phyloP scores from a whole-genome alignment of 2,797 vertebrate species.

The Melanogrammus aeglefinus region DNA sequence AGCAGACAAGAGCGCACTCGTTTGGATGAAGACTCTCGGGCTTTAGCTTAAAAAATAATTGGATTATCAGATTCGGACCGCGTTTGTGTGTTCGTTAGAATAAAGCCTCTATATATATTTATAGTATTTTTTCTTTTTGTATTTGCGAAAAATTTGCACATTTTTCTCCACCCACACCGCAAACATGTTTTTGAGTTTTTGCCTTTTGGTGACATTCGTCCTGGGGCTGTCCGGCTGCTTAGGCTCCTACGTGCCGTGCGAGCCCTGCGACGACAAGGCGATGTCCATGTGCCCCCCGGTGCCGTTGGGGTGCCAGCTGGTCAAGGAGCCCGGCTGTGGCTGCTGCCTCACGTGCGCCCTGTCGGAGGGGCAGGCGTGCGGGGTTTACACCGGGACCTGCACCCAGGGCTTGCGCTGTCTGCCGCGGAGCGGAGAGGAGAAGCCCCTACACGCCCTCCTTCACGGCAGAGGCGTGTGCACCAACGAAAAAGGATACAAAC shows the following conservation, averaged over 20 bases:
- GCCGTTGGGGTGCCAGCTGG: constrained; percentile 90
- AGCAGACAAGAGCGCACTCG: constrained; percentile 29
- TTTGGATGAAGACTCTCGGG: constrained; percentile 56
- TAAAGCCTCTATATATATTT: constrained; percentile 39
- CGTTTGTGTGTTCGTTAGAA: constrained; percentile 65
- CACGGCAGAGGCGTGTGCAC: constrained; percentile 93
- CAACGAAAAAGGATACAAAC: constrained; percentile 94
- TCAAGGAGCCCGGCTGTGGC: constrained; percentile 97
- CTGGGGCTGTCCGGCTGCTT: constrained; percentile 80
- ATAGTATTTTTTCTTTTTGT: constrained; percentile 45
- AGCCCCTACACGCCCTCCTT: constrained; percentile 93
- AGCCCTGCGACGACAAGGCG: constrained; percentile 93
- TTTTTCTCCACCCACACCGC: constrained; percentile 5
- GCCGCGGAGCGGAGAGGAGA: constrained; percentile 93
- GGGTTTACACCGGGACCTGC: constrained; percentile 96
- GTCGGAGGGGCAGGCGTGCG: constrained; percentile 90
- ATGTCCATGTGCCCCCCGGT: constrained; percentile 93
- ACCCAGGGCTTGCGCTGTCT: constrained; percentile 90
- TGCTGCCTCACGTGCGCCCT: constrained; percentile 98
- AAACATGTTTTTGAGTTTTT: constrained; percentile 73
- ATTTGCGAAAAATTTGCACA: constrained; percentile 3
- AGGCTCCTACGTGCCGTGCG: constrained; percentile 93
- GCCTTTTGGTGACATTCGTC: constrained; percentile 81
- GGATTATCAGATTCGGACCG: constrained; percentile 72
- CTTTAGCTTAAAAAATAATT: constrained; percentile 24